Conservation (phyloP, 2,797 vertebrate genomes). For the Phoeniculus purpureus region DNA sequence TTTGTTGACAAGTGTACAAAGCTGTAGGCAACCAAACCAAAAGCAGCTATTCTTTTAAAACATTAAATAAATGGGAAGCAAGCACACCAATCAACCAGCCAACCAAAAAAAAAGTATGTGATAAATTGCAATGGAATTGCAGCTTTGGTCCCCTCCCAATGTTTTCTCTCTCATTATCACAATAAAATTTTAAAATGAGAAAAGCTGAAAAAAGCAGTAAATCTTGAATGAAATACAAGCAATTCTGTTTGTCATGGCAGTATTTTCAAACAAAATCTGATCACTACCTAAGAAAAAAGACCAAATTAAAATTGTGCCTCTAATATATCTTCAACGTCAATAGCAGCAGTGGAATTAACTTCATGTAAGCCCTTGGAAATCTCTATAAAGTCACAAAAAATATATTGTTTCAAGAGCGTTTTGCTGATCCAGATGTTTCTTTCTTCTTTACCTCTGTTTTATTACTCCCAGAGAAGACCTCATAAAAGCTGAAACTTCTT, state of each 20-base stretch:
- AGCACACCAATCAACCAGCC: not conserved
- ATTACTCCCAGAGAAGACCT: constrained; percentile 52
- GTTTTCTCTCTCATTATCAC: not conserved
- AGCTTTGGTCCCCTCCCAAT: not conserved
- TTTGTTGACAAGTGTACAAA: not conserved
- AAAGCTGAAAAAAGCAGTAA: not conserved
- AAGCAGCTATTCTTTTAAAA: not conserved
- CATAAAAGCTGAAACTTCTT: constrained; percentile 37
- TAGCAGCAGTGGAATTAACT: constrained; percentile 14
- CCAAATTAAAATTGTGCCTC: not conserved
- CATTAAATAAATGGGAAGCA: not conserved
- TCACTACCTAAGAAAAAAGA: constrained; percentile 20
- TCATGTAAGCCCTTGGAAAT: constrained; percentile 25
- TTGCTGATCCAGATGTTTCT: constrained; percentile 66
- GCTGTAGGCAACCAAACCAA: not conserved
- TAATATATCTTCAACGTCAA: constrained; percentile 51
- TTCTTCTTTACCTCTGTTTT: constrained; percentile 27
- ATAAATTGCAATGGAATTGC: not conserved
- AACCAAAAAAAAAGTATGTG: not conserved
- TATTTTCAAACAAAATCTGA: constrained; percentile 26
- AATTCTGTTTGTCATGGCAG: not conserved
- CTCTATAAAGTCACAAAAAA: constrained; percentile 37
- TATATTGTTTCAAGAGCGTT: constrained; percentile 38
- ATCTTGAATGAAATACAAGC: constrained; percentile 10
- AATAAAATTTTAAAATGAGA: not conserved